A percentile compares a stretch with the other conserved stretches of the same genome.
Conservation (phyloP, 2,888 invertebrate genomes). For the Halictus quadricinctus region DNA sequence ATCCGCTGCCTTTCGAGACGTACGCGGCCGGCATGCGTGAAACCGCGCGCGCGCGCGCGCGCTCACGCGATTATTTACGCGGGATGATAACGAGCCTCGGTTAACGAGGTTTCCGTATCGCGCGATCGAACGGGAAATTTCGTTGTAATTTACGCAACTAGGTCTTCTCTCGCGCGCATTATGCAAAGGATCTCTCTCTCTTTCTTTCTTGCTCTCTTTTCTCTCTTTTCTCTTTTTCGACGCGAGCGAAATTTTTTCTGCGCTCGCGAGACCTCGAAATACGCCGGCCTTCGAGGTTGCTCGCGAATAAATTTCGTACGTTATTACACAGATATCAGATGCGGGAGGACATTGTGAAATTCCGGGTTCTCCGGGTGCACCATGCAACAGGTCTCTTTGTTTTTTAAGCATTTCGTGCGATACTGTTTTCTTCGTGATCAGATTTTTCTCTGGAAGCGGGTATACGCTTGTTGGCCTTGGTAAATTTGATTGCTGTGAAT, state of each 20-base stretch:
- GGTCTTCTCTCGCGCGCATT: constrained; percentile 10
- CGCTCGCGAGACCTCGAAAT: constrained; percentile 13
- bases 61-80: constrained; percentile 37
- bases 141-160: constrained; percentile 32
- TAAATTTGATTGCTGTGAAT: not conserved
- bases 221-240: constrained; percentile 8
- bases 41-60: not conserved
- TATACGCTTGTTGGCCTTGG: not conserved
- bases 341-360: constrained; percentile 13
- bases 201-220: not conserved
- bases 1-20: constrained; percentile 4
- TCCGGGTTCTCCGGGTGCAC: not conserved
- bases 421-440: not conserved
- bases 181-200: constrained; percentile 25
- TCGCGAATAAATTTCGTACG: constrained; percentile 20
- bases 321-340: constrained; percentile 9
- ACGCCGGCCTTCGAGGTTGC: not conserved
- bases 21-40: not conserved
- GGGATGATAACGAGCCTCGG: constrained; percentile 35
- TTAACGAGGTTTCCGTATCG: constrained; percentile 42
- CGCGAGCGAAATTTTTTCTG: constrained; percentile 11
- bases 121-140: constrained; percentile 37
- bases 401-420: not conserved
- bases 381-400: not conserved
- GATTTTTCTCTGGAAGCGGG: not conserved